Evolutionary conservation across 2,888 invertebrate genomes (phyloP).

Genomic region (Scaptomyza tumidula): DNA sequence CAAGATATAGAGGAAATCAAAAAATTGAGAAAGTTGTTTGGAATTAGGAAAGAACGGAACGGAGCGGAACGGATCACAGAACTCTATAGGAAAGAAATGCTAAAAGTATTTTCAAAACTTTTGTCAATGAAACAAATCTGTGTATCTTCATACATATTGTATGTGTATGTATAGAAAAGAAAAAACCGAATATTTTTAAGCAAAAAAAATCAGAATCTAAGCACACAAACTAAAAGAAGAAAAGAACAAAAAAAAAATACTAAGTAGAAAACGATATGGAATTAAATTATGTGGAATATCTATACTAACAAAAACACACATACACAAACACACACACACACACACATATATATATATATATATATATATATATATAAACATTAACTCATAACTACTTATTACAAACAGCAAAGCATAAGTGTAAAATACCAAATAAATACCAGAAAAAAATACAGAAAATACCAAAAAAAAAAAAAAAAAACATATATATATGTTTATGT

Average conservation of each 20-base stretch:
- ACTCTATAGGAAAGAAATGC: slow-evolving; percentile 31
- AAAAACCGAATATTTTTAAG: slow-evolving; percentile 56
- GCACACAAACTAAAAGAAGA: slow-evolving; percentile 18
- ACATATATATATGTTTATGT: slow-evolving; percentile 5
- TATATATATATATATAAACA: slow-evolving; percentile 33
- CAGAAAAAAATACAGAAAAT: slow-evolving; percentile 5
- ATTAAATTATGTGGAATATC: slow-evolving; percentile 42
- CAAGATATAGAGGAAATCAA: not conserved
- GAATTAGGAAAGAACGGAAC: slow-evolving; percentile 3
- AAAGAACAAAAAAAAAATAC: slow-evolving; percentile 9
- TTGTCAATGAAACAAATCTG: slow-evolving; percentile 61
- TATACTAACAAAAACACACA: slow-evolving; percentile 21
- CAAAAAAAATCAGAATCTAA: slow-evolving; percentile 20
- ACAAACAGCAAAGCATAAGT: slow-evolving; percentile 44
- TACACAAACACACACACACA: slow-evolving; percentile 11
- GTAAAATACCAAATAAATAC: slow-evolving; percentile 43
- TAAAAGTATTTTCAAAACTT: slow-evolving; percentile 54
- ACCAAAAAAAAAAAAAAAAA: slow-evolving; percentile 5
- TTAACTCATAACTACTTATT: slow-evolving; percentile 15
- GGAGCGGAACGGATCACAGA: not conserved
- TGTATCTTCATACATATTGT: too few species aligned
- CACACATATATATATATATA: slow-evolving; percentile 7
- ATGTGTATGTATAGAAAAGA: slow-evolving; percentile 5
- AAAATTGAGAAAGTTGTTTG: not conserved
- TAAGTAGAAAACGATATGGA: slow-evolving; percentile 12